Evolutionary conservation across 2,797 vertebrate species (phyloP).

Genomic region (Neosilurus hyrtlii): DNA sequence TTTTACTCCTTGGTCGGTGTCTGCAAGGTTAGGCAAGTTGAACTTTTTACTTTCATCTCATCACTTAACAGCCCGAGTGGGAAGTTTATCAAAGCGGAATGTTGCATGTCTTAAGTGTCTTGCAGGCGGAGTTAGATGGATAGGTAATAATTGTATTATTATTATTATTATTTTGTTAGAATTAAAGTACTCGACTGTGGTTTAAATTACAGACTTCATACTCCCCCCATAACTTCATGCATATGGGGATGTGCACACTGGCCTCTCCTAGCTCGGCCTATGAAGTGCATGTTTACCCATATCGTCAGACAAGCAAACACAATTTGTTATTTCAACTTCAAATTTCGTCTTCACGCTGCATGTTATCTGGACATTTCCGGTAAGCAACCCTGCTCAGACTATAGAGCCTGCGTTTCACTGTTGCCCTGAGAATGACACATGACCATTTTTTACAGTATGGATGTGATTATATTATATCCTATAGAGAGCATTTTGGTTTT

Average conservation of each 20-base stretch:
- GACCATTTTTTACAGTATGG: neutral
- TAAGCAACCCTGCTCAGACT: neutral
- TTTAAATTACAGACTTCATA: conserved; percentile 28
- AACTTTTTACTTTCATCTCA: conserved; percentile 35
- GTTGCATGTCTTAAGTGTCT: conserved; percentile 1
- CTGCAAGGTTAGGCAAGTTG: conserved; percentile 49
- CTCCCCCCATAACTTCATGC: conserved; percentile 28
- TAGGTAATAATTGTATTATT: neutral
- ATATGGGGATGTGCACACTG: conserved; percentile 7
- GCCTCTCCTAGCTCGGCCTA: neutral
- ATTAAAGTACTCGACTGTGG: conserved; percentile 17
- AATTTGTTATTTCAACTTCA: neutral
- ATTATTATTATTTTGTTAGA: neutral
- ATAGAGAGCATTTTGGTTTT: conserved; percentile 25
- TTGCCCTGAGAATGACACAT: neutral
- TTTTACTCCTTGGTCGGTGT: conserved; percentile 69
- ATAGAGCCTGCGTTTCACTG: too few species aligned
- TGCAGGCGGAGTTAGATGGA: neutral
- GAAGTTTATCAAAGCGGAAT: conserved; percentile 25
- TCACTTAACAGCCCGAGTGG: conserved; percentile 17
- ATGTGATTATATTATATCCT: neutral
- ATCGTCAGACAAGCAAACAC: neutral
- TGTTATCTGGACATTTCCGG: neutral
- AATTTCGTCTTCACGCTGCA: neutral
- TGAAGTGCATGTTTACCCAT: conserved; percentile 10